phyloP scores from a whole-genome alignment of 1,140 invertebrate genomes.

The Cecropterus lyciades region DNA sequence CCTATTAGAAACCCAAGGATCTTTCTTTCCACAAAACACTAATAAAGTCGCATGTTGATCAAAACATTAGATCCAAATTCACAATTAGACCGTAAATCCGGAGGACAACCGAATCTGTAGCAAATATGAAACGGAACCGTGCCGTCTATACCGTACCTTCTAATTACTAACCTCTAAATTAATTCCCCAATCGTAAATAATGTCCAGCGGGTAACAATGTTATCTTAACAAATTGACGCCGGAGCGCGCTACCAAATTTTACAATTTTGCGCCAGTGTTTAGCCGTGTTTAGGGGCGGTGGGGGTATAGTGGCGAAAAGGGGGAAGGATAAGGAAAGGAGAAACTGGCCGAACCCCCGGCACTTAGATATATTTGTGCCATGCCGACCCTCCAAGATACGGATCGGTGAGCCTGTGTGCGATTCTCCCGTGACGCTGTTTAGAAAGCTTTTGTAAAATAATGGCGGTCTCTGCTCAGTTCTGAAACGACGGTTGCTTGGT shows the following conservation, averaged over 20 bases:
- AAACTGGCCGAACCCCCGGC: conserved; percentile 61
- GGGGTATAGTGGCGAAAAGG: conserved; percentile 63
- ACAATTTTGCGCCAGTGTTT: conserved; percentile 76
- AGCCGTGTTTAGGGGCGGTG: conserved; percentile 68
- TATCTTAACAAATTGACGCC: conserved; percentile 78
- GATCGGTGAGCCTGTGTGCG: conserved; percentile 59
- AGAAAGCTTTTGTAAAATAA: conserved; percentile 67
- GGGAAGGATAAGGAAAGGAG: conserved; percentile 69
- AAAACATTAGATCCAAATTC: conserved; percentile 20
- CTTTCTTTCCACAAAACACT: background rate
- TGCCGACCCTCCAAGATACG: conserved; percentile 67
- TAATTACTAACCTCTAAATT: conserved; percentile 69
- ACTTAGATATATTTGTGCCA: conserved; percentile 77
- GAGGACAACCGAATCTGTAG: conserved; percentile 38
- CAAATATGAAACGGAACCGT: conserved; percentile 44
- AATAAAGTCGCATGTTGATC: conserved; percentile 8
- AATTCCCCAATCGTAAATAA: conserved; percentile 70
- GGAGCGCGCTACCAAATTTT: conserved; percentile 63
- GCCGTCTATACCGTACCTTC: conserved; percentile 38
- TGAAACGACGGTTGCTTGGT: conserved; percentile 30
- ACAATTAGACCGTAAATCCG: conserved; percentile 30
- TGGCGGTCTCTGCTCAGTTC: conserved; percentile 40
- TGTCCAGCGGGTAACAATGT: conserved; percentile 54
- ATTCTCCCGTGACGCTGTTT: conserved; percentile 55
- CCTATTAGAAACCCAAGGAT: no score